phyloP scores from a whole-genome alignment of 2,888 invertebrate species.

The Pseudococcus jackbeardsleyi region DNA sequence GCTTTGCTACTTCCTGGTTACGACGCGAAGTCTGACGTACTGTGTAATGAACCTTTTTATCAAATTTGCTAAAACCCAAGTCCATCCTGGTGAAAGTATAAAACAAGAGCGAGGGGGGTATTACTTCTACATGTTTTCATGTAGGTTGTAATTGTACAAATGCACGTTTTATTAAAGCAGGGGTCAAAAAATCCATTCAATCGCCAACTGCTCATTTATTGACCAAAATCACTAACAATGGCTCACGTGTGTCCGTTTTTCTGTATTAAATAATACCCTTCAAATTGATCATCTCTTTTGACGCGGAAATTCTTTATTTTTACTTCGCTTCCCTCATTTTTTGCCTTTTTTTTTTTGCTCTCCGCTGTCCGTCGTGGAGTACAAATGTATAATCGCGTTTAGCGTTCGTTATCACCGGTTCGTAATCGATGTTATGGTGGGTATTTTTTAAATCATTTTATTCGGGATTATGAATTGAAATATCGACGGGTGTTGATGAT shows the following conservation, averaged over 20 bases:
- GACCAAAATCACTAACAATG: constrained; percentile 64
- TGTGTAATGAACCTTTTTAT: constrained; percentile 55
- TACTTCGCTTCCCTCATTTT: constrained; percentile 57
- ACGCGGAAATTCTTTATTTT: constrained; percentile 65
- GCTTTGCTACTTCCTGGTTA: constrained; percentile 50
- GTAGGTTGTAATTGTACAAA: constrained; percentile 62
- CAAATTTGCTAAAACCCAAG: constrained; percentile 47
- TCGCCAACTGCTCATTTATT: constrained; percentile 65
- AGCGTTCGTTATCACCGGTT: constrained; percentile 16
- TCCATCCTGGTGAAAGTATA: constrained; percentile 33
- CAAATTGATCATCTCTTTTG: constrained; percentile 65
- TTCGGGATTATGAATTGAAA: constrained; percentile 24
- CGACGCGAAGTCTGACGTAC: constrained; percentile 26
- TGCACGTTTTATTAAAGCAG: constrained; percentile 60
- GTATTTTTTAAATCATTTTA: constrained; percentile 52
- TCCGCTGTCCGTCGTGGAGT: not conserved
- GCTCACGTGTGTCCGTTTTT: constrained; percentile 64
- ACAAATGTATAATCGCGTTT: constrained; percentile 22
- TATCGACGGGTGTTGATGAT: not conserved
- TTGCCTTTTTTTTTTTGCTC: not conserved
- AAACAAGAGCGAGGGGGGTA: constrained; percentile 2
- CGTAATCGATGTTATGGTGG: constrained; percentile 54
- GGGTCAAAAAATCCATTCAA: constrained; percentile 64
- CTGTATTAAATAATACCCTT: constrained; percentile 64
- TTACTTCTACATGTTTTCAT: constrained; percentile 35